Evolutionary conservation across 2,888 invertebrate genomes (phyloP).

Genomic region (Yponomeuta sedellus): DNA sequence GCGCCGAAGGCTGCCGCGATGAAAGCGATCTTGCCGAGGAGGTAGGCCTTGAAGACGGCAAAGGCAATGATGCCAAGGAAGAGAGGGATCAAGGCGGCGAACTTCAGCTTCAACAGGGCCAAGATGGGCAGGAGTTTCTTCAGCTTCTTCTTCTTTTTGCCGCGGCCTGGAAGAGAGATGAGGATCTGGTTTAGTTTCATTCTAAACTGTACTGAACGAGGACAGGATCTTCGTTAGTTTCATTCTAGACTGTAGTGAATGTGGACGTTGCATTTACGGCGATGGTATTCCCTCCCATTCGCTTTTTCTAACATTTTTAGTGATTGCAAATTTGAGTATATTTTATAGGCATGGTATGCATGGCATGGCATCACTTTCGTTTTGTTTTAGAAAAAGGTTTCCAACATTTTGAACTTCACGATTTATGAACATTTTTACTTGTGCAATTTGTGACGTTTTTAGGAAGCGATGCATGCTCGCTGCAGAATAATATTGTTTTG

Average conservation of each 20-base stretch:
- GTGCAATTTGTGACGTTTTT: too few relatives aligned
- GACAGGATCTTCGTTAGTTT: background rate
- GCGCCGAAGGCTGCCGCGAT: conserved; percentile 84
- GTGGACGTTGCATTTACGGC: too few relatives aligned
- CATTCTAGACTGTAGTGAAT: too few relatives aligned
- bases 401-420: too few relatives aligned
- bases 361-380: too few relatives aligned
- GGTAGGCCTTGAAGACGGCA: conserved; percentile 88
- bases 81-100: conserved; percentile 83
- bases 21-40: conserved; percentile 89
- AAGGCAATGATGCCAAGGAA: conserved; percentile 85
- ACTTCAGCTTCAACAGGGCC: conserved; percentile 86
- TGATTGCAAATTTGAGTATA: background rate
- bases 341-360: too few relatives aligned
- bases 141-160: conserved; percentile 87
- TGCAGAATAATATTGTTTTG: too few relatives aligned
- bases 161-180: conserved; percentile 76
- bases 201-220: too few relatives aligned
- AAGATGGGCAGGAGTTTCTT: conserved; percentile 86
- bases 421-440: too few relatives aligned
- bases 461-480: too few relatives aligned
- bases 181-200: background rate
- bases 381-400: too few relatives aligned
- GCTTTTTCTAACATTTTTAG: background rate
- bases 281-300: too few relatives aligned